Conservation (phyloP, 2,113 vertebrate species). For the Ageneiosus marmoratus region DNA sequence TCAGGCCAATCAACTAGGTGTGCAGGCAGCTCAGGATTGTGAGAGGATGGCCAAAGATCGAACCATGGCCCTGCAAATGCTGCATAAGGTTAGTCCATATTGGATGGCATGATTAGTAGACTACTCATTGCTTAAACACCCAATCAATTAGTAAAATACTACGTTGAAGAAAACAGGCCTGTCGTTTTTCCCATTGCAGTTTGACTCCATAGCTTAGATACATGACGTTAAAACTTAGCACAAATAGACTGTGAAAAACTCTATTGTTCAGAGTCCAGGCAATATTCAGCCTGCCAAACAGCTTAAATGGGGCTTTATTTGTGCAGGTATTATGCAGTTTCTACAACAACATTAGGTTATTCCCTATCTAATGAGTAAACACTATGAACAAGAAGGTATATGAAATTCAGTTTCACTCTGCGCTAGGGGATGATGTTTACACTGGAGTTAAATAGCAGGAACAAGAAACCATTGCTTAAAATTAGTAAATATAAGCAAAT, state of each 20-base stretch:
- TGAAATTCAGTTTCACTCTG: background rate
- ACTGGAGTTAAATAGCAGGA: background rate
- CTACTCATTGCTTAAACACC: background rate
- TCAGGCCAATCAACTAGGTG: constrained; percentile 84
- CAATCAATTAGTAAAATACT: background rate
- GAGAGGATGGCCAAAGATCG: constrained; percentile 82
- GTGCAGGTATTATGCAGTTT: background rate
- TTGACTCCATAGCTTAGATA: background rate
- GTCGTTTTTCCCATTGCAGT: background rate
- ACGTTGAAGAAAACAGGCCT: background rate
- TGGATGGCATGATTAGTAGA: background rate
- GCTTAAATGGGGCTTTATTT: background rate
- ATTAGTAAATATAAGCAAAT: background rate
- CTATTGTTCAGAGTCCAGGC: background rate
- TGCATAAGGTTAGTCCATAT: constrained; percentile 81
- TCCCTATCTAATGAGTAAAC: background rate
- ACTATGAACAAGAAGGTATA: background rate
- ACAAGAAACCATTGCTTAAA: background rate
- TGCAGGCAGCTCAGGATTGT: constrained; percentile 83
- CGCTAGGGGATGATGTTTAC: background rate
- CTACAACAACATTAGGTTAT: background rate
- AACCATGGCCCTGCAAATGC: constrained; percentile 76
- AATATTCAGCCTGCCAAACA: background rate
- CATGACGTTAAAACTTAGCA: background rate
- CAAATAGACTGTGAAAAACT: background rate